Evolutionary conservation across 2,797 vertebrate genomes (phyloP), one percentile per base, ranked within the genome.

Genomic region (Anguilla anguilla): DNA sequence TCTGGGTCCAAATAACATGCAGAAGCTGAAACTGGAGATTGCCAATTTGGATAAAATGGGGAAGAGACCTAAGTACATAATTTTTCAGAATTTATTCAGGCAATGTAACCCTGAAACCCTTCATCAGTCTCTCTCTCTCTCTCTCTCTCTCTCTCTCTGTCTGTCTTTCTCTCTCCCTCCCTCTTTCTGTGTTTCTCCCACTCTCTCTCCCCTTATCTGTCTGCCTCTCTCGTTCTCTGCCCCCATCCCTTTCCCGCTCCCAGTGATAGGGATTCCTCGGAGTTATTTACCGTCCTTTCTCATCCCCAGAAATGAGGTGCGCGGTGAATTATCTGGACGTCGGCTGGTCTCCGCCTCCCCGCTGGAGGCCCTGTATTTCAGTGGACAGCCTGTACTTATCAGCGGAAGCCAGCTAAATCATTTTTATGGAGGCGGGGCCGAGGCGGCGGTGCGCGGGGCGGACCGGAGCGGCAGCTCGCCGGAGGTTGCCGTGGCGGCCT

Each of bases 271-370:
- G 83, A 84, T 84, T 84, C 83, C 83, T 31, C 25, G 35, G 55
- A 55, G 77, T 87, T 84, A 96, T 95, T 93, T 92, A 93, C 95
- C 94, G 95, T 92, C 94, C 79, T 93, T 91, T 92, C 95, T 89
- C 94, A 83, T 88, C 55, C 87, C 89, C 86, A 88, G 92, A 87
- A 93, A 94, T 49, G 90, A 94, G 93, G 92, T 93, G 94, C 69
- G 46, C 79, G 31, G 17, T 35, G 49, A 88, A 79, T 87, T 51
- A 85, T 67, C 53, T 64, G 46, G 81, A 86, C 85, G 61, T 53
- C 51, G 72, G 85, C 83, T 49, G 49, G 74, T 67, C 83, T 82
- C 81, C 77, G 28, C 43, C 86, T 57, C 25, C 5, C 7, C 46
- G 31, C 19, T 64, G 72, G 69, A 88, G 84, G 53, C 90, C 87